Evolutionary conservation across 1,140 invertebrate species (phyloP), one percentile per base, ranked within the genome.

Genomic region (Lepidurus packardi): DNA sequence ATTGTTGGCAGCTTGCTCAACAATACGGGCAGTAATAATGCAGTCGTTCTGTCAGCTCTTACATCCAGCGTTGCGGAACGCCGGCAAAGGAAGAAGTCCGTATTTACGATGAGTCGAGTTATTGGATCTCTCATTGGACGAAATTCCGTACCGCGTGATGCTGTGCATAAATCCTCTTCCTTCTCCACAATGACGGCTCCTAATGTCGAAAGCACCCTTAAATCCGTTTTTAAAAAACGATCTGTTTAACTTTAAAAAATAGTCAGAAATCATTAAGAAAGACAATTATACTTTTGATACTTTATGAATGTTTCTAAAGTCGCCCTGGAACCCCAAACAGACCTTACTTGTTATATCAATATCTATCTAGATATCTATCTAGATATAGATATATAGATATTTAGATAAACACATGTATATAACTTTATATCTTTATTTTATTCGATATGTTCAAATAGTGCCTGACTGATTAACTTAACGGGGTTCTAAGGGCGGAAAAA

Each of bases 41-140:
- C 47, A 74, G 41, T 53, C 21, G 65, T 25, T 65, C 41, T 53
- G 41, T 34, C 47, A 74, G 41, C 24, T 13, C 21, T 65, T 9
- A 21, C 16, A 21, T 16, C 53, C 9, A 65, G 21, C n/a, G 13
- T 21, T 13, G 13, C 53, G 6, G 53, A 65, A 42, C 75, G 47
- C 21, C 73, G 78, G 76, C 83, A 83, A 34, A 84, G 85, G 1
- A 82, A 86, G 16, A 81, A 84, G 16, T 83, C 82, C 73, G 84
- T 86, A 10, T 78, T 43, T 42, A 78, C 47, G 43, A 78, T 78
- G n/a, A 85, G 85, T n/a, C 84, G 84, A 75, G 83, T 84, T 82
- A 80, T 84, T 42, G 82, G 84, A 0, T 82, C 83, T 43, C 81
- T 85, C 9, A 84, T 85, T 53, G 82, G 83, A 10, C 80, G 81